These are phyloP conservation scores for Noctua pronuba DNA, from an alignment of 2,888 invertebrate genomes.

Conservation along the genomic window DNA sequence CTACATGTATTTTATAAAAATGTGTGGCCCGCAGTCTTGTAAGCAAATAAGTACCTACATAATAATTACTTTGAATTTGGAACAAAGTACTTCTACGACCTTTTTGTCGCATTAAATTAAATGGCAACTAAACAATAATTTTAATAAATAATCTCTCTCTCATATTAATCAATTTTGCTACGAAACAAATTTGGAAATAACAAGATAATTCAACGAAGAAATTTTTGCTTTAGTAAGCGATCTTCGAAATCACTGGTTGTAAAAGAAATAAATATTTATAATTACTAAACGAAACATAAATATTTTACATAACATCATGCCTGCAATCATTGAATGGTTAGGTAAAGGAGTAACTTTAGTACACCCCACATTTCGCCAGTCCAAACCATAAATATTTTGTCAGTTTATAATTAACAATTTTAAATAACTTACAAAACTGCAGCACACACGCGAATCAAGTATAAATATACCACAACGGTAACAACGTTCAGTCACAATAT, in stretches of 20 bases:
- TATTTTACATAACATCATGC: not conserved
- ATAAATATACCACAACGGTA: conserved; percentile 67
- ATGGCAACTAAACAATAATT: conserved; percentile 19
- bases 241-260: conserved; percentile 24
- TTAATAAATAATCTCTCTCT: conserved; percentile 37
- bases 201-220: not conserved
- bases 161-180: conserved; percentile 49
- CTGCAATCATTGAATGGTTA: not conserved
- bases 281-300: not conserved
- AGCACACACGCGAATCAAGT: conserved; percentile 51
- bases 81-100: not conserved
- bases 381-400: conserved; percentile 1
- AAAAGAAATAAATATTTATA: conserved; percentile 3
- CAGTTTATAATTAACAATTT: conserved; percentile 19
- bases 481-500: conserved; percentile 67
- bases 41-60: conserved; percentile 17
- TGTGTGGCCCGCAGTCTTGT: conserved; percentile 54
- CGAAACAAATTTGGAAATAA: conserved; percentile 47
- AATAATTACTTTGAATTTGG: conserved; percentile 5
- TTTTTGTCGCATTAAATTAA: not conserved
- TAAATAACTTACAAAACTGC: conserved; percentile 52
- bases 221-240: not conserved
- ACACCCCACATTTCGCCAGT: not conserved
- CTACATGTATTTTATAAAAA: conserved; percentile 60
- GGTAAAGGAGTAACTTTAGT: not conserved